Conservation (phyloP, 2,113 vertebrate genomes). For the Ailurus styani region DNA sequence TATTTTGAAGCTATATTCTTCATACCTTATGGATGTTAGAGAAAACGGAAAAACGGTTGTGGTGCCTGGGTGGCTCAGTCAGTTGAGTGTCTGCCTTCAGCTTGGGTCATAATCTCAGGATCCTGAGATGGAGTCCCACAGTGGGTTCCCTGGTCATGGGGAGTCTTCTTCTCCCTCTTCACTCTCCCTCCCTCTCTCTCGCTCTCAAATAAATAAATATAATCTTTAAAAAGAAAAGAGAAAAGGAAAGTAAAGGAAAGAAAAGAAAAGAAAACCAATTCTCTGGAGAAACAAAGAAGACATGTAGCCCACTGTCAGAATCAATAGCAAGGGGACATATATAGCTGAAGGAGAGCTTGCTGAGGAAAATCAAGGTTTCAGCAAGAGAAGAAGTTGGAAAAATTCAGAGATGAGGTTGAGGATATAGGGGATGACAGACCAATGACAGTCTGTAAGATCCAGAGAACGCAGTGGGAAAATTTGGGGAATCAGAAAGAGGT, state of each 20-base stretch:
- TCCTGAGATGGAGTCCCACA: no score
- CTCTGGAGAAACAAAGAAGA: not conserved
- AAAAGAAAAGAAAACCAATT: not conserved
- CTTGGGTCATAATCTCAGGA: no score
- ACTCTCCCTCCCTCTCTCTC: no score
- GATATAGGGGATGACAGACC: not conserved
- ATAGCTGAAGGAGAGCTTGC: not conserved
- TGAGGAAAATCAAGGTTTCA: not conserved
- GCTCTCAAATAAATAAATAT: no score
- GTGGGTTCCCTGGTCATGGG: no score
- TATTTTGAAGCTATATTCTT: not conserved
- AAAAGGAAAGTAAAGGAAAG: not conserved
- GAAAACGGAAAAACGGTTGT: not conserved
- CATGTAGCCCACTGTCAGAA: not conserved
- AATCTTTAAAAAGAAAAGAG: no score
- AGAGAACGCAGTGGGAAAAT: not conserved
- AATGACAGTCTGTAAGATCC: not conserved
- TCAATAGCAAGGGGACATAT: not conserved
- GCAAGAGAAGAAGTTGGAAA: not conserved
- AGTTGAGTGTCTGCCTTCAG: no score
- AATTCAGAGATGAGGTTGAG: not conserved
- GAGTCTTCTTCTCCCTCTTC: no score
- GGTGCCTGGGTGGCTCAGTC: no score
- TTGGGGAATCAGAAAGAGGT: not conserved
- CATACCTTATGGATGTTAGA: not conserved